These are phyloP conservation scores for Pangasius djambal DNA, from an alignment of 2,797 vertebrate species.

Conservation along the genomic window DNA sequence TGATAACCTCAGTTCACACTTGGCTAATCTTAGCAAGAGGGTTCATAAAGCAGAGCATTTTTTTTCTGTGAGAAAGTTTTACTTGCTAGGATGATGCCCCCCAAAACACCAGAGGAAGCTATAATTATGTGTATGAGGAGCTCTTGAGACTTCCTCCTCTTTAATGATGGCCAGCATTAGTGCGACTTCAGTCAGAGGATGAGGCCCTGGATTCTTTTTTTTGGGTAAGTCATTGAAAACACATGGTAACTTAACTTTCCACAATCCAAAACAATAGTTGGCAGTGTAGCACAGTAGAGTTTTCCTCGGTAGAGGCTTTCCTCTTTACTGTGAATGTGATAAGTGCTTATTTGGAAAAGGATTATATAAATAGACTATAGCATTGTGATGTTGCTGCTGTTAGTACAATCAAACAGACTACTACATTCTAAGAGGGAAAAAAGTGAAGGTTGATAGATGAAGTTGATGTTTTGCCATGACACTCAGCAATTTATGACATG, in stretches of 20 bases:
- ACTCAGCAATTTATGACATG: background rate
- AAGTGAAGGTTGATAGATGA: background rate
- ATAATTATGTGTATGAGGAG: conserved; percentile 35
- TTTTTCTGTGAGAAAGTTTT: background rate
- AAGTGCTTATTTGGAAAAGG: conserved; percentile 4
- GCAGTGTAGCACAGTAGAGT: conserved; percentile 23
- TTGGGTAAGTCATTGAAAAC: conserved; percentile 60
- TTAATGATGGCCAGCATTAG: conserved; percentile 36
- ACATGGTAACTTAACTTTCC: conserved; percentile 54
- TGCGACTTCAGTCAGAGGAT: conserved; percentile 47
- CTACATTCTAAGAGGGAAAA: background rate
- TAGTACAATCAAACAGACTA: background rate
- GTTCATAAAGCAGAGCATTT: background rate
- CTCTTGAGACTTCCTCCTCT: conserved; percentile 44
- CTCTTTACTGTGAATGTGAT: background rate
- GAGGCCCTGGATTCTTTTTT: conserved; percentile 57
- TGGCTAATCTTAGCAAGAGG: background rate
- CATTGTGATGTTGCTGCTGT: background rate
- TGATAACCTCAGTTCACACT: background rate
- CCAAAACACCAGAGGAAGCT: conserved; percentile 38
- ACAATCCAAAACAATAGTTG: conserved; percentile 48
- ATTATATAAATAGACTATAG: background rate
- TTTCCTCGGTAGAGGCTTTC: conserved; percentile 1
- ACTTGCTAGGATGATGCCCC: conserved; percentile 3
- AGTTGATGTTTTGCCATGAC: background rate